Evolutionary conservation across 2,888 invertebrate genomes (phyloP).

Genomic region (Tryphoninae sp.): DNA sequence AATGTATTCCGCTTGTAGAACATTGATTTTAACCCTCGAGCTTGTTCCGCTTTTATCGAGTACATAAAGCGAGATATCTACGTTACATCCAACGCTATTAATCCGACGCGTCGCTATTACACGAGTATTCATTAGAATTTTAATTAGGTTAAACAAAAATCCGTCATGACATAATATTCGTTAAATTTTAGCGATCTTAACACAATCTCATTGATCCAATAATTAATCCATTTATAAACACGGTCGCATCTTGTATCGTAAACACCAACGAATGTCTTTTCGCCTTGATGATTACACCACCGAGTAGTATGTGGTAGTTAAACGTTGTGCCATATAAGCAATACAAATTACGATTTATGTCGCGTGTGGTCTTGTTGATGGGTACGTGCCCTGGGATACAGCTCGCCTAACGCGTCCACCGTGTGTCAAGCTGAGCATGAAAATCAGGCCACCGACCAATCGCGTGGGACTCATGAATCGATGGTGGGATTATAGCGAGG

Average conservation of each 20-base stretch:
- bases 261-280: background rate
- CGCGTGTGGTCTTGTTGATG: constrained; percentile 46
- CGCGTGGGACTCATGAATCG: constrained; percentile 61
- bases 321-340: constrained; percentile 8
- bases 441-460: constrained; percentile 76
- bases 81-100: too few species aligned
- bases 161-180: too few species aligned
- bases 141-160: too few species aligned
- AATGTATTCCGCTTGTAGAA: too few species aligned
- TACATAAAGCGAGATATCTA: too few species aligned
- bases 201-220: background rate
- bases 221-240: background rate
- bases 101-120: too few species aligned
- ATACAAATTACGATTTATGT: constrained; percentile 44
- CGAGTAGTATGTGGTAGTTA: background rate
- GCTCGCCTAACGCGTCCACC: constrained; percentile 55
- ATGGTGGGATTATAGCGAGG: constrained; percentile 45
- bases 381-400: constrained; percentile 37
- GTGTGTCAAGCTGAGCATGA: constrained; percentile 67
- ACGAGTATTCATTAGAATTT: too few species aligned
- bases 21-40: too few species aligned
- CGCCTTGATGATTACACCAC: background rate
- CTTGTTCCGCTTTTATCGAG: too few species aligned
- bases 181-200: background rate
- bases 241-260: background rate